Evolutionary conservation across 2,888 invertebrate genomes (phyloP).

Genomic region (Scaptomyza parva): DNA sequence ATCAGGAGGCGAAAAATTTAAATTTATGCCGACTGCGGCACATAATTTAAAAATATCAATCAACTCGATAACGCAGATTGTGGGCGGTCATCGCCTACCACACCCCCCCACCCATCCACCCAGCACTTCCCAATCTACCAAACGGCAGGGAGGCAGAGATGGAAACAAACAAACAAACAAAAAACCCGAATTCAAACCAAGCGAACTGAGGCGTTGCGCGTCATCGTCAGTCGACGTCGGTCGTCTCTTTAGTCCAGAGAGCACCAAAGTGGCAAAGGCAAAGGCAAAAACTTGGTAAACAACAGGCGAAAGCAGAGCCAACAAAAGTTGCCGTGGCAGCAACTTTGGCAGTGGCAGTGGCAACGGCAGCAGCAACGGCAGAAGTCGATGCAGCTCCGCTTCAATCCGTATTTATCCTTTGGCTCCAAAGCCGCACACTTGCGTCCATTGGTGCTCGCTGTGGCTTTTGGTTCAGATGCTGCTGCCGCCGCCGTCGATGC

Average conservation of each 20-base stretch:
- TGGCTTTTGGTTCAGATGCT: conserved; percentile 1
- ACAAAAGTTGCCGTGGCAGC: conserved; percentile 63
- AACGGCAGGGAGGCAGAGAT: too few relatives aligned
- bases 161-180: conserved; percentile 42
- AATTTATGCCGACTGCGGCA: conserved; percentile 79
- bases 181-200: conserved; percentile 45
- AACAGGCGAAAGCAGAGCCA: conserved; percentile 55
- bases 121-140: conserved; percentile 10
- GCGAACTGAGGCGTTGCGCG: conserved; percentile 37
- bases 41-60: conserved; percentile 80
- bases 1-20: conserved; percentile 68
- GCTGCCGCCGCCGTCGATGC: background rate
- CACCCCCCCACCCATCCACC: background rate
- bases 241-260: conserved; percentile 43
- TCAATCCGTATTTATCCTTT: conserved; percentile 79
- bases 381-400: conserved; percentile 71
- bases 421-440: conserved; percentile 50
- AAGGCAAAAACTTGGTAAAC: conserved; percentile 75
- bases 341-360: conserved; percentile 46
- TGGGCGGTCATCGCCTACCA: conserved; percentile 16
- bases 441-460: conserved; percentile 42
- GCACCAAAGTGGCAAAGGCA: conserved; percentile 66
- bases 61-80: conserved; percentile 77
- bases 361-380: conserved; percentile 34
- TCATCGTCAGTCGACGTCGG: conserved; percentile 4